A percentile compares a stretch with the other conserved stretches of the same genome.
Evolutionary conservation across 2,797 vertebrate species (phyloP).

Genomic region (Eurystomus glaucurus): DNA sequence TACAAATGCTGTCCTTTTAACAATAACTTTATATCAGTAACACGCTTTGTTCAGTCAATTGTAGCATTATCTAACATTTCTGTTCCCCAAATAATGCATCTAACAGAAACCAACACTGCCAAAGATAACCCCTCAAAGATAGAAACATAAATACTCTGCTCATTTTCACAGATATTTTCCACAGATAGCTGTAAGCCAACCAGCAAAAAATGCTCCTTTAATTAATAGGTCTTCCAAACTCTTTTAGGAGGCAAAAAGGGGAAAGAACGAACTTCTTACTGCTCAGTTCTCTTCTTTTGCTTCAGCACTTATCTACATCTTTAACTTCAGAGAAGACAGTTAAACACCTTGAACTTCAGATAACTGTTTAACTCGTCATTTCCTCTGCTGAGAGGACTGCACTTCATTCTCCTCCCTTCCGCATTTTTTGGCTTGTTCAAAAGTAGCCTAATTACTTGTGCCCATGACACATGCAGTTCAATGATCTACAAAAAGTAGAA

Average conservation of each 20-base stretch:
- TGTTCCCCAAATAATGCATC: accelerated
- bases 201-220: background rate
- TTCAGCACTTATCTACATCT: background rate
- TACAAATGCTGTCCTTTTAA: background rate
- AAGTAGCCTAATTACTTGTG: background rate
- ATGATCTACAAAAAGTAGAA: background rate
- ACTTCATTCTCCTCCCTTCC: background rate
- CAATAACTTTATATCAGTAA: background rate
- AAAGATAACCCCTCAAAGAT: background rate
- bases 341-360: background rate
- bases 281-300: background rate
- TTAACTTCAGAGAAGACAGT: background rate
- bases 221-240: background rate
- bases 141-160: background rate
- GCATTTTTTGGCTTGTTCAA: background rate
- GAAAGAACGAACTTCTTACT: background rate
- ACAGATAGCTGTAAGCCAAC: background rate
- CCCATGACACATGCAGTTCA: background rate
- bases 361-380: background rate
- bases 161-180: background rate
- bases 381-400: background rate
- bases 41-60: background rate
- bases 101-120: background rate
- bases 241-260: background rate
- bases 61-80: background rate